Percentiles rank a stretch among this genome's conserved stretches.
These are phyloP conservation scores for Pampus argenteus DNA, from an alignment of 2,797 vertebrate species.

Conservation along the genomic window DNA sequence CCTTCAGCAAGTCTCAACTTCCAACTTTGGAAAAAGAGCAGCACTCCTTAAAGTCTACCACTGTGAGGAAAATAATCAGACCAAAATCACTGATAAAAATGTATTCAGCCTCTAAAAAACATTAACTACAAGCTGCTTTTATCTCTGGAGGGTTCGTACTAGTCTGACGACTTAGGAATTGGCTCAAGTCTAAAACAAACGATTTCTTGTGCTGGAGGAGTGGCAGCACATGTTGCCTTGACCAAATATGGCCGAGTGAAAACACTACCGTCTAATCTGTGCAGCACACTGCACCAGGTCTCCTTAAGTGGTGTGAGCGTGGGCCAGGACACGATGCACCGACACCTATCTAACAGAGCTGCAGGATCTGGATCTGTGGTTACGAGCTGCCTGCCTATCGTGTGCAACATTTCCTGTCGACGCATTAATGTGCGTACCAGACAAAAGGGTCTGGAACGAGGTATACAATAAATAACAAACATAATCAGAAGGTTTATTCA, in stretches of 20 bases:
- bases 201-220: conserved; percentile 67
- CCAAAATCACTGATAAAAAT: neutral
- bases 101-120: neutral
- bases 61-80: neutral
- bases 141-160: neutral
- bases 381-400: too few species aligned
- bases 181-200: conserved; percentile 69
- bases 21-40: neutral
- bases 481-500: too few species aligned
- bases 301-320: conserved; percentile 67
- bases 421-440: too few species aligned
- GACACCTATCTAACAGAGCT: conserved; percentile 33
- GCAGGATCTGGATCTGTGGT: too few species aligned
- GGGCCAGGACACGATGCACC: conserved; percentile 38
- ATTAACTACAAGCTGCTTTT: neutral
- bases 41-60: neutral
- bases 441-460: too few species aligned
- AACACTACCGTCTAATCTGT: conserved; percentile 57
- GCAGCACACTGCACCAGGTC: conserved; percentile 57
- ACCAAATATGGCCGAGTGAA: conserved; percentile 87
- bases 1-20: neutral
- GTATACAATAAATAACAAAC: too few species aligned
- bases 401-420: too few species aligned
- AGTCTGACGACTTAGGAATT: conserved; percentile 47
- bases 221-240: conserved; percentile 77